Percentiles rank a stretch among this genome's conserved stretches.
Conservation (phyloP, 2,888 invertebrate species). For the Incurvaria masculella region DNA sequence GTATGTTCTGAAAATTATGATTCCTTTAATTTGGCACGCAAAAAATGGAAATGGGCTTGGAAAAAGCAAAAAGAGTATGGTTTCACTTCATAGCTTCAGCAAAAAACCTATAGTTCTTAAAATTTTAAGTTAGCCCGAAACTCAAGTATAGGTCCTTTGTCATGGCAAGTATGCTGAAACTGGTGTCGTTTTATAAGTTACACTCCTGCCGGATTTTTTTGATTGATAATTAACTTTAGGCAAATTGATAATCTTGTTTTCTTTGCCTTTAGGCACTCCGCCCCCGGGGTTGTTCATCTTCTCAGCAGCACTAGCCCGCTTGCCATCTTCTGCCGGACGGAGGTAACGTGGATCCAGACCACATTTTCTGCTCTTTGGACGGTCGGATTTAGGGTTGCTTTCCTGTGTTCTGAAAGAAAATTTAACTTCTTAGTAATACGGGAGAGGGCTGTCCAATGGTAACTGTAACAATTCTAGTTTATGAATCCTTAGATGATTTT, state of each 20-base stretch:
- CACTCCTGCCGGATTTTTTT: slow-evolving; percentile 35
- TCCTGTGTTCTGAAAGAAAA: slow-evolving; percentile 33
- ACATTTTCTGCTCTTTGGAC: slow-evolving; percentile 22
- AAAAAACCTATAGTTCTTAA: no score
- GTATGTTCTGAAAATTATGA: no score
- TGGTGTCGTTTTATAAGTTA: slow-evolving; percentile 40
- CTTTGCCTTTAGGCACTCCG: slow-evolving; percentile 31
- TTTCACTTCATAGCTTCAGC: no score
- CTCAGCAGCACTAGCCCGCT: neutral
- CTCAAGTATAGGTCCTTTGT: no score
- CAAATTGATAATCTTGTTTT: slow-evolving; percentile 34
- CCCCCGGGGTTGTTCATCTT: slow-evolving; percentile 12
- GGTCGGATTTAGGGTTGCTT: slow-evolving; percentile 31
- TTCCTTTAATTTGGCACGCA: no score
- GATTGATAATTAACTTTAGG: slow-evolving; percentile 46
- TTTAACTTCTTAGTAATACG: no score
- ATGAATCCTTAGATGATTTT: no score
- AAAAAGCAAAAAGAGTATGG: no score
- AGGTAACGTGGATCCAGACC: slow-evolving; percentile 46
- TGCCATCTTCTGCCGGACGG: slow-evolving; percentile 28
- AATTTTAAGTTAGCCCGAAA: no score
- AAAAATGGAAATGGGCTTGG: no score
- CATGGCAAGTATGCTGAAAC: slow-evolving; percentile 48
- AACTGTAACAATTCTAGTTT: no score
- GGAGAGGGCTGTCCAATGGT: no score